A percentile compares a stretch with the other conserved stretches of the same genome.
These are phyloP conservation scores for Ramphastos sulfuratus DNA, from an alignment of 2,113 vertebrate genomes.

Conservation along the genomic window DNA sequence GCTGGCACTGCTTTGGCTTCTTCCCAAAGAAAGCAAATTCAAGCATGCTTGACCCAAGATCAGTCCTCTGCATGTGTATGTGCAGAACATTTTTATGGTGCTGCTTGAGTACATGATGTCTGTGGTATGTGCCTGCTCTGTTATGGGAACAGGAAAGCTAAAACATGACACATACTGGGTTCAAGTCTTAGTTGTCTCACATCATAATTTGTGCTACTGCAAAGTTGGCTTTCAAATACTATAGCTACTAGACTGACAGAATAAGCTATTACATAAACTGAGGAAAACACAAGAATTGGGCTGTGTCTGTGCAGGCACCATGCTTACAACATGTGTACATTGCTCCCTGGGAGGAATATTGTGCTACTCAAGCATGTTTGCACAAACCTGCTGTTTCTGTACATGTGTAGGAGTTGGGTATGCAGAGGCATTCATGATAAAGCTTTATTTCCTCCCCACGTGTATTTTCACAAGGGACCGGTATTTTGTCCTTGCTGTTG, in stretches of 20 bases:
- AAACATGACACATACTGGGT: background rate
- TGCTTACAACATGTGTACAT: background rate
- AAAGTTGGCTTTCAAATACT: background rate
- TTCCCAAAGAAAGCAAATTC: background rate
- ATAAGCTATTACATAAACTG: background rate
- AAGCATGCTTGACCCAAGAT: background rate
- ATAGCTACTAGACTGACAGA: background rate
- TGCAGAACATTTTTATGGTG: background rate
- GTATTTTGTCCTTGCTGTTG: background rate
- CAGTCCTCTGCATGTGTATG: background rate
- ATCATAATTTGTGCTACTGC: background rate
- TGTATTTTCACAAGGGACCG: background rate
- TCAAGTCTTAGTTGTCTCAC: background rate
- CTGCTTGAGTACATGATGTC: rapidly evolving
- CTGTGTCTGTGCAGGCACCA: background rate
- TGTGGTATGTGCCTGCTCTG: background rate
- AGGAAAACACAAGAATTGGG: background rate
- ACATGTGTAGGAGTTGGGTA: background rate
- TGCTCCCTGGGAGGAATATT: background rate
- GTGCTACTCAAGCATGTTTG: background rate
- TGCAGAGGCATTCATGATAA: background rate
- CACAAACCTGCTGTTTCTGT: background rate
- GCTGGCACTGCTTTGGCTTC: background rate
- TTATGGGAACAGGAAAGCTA: background rate
- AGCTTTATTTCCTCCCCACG: background rate